These are phyloP conservation scores for Dexiosoma caninum DNA, from an alignment of 2,888 invertebrate species.

Conservation along the genomic window DNA sequence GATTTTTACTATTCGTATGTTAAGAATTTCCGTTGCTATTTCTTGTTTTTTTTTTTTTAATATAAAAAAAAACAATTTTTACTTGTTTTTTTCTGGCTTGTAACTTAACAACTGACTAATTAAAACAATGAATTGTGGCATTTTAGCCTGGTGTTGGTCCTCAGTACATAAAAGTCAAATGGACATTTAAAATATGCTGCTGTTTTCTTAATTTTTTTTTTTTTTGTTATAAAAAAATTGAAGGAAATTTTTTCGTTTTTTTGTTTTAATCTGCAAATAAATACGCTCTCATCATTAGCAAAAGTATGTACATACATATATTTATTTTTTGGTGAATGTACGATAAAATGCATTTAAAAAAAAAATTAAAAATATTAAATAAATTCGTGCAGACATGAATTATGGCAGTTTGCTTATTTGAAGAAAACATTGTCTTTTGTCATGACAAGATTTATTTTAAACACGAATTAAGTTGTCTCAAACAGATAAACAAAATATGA, in stretches of 20 bases:
- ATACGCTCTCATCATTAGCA: background rate
- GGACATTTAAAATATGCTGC: constrained; percentile 10
- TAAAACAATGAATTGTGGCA: constrained; percentile 41
- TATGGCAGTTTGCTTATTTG: constrained; percentile 55
- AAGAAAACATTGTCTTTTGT: constrained; percentile 46
- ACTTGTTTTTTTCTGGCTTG: background rate
- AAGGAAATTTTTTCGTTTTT: background rate
- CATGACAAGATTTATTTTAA: constrained; percentile 57
- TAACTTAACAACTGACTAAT: constrained; percentile 51
- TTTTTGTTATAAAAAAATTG: background rate
- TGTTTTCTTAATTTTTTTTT: background rate
- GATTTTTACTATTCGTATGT: constrained; percentile 60
- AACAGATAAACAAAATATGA: constrained; percentile 23
- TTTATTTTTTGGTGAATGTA: background rate
- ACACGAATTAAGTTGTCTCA: constrained; percentile 62
- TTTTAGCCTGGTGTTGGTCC: background rate
- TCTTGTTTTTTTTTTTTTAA: background rate
- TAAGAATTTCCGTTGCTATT: constrained; percentile 48
- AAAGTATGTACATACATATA: too few relatives aligned
- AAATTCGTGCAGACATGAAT: constrained; percentile 64
- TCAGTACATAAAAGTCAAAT: constrained; percentile 10
- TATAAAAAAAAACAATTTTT: background rate
- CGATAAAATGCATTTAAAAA: background rate
- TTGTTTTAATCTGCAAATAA: background rate
- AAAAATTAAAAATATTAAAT: constrained; percentile 42